phyloP scores from a whole-genome alignment of 2,797 vertebrate genomes.

The Allobates femoralis region DNA sequence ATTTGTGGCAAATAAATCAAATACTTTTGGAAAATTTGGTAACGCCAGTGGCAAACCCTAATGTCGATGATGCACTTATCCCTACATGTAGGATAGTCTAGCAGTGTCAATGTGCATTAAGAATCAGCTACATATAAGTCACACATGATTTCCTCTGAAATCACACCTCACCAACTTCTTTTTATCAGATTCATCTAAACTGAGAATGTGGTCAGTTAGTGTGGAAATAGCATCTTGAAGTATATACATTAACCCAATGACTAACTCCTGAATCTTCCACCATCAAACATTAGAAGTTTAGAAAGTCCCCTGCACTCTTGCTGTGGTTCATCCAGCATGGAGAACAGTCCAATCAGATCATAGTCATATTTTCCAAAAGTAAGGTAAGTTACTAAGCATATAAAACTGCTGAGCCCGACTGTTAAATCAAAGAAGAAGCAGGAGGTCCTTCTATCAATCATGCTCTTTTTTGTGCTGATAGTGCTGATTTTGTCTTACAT shows the following conservation, averaged over 20 bases:
- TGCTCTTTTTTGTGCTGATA: neutral
- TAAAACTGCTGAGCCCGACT: neutral
- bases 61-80: too few relatives aligned
- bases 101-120: too few relatives aligned
- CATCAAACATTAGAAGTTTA: neutral
- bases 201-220: slow-evolving; percentile 32
- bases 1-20: too few relatives aligned
- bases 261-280: slow-evolving; percentile 23
- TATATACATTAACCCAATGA: slow-evolving; percentile 5
- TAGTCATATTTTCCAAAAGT: slow-evolving; percentile 30
- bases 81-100: too few relatives aligned
- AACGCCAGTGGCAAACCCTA: too few relatives aligned
- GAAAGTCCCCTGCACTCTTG: slow-evolving; percentile 27
- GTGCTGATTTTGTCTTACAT: neutral
- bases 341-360: slow-evolving; percentile 8
- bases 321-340: slow-evolving; percentile 22
- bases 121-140: neutral
- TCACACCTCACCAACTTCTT: neutral
- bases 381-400: slow-evolving; percentile 22
- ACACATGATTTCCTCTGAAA: slow-evolving; percentile 10
- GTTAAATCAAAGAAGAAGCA: neutral
- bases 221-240: slow-evolving; percentile 25
- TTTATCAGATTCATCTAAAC: slow-evolving; percentile 24
- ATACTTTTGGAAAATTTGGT: too few relatives aligned
- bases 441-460: neutral